These are phyloP conservation scores for Caenorhabditis uteleia DNA, from an alignment of 2,888 invertebrate species.

Conservation along the genomic window DNA sequence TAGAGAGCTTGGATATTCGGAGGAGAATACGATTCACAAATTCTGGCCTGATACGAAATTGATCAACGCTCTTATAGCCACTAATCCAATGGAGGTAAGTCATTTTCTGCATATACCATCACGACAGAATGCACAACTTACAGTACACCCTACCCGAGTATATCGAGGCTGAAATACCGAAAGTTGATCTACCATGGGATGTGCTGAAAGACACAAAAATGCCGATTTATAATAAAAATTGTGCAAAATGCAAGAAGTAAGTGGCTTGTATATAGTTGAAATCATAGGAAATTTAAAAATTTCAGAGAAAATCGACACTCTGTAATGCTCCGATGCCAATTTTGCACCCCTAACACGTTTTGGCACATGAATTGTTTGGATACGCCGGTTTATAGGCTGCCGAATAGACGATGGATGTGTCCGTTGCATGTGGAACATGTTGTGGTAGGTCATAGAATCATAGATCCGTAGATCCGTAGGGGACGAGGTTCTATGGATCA, in stretches of 20 bases:
- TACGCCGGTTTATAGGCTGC: neutral
- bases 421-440: conserved; percentile 3
- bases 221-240: neutral
- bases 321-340: conserved; percentile 1
- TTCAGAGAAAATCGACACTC: conserved; percentile 1
- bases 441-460: neutral
- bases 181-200: no score
- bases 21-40: no score
- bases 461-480: no score
- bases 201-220: neutral
- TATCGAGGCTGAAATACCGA: no score
- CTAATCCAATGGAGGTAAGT: no score
- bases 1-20: no score
- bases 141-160: no score
- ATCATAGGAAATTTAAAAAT: neutral
- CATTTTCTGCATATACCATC: no score
- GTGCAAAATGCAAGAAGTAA: neutral
- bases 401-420: conserved; percentile 7
- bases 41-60: no score
- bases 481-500: no score
- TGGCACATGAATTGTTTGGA: conserved; percentile 4
- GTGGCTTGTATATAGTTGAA: neutral
- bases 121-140: no score
- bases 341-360: neutral
- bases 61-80: no score